A percentile compares a stretch with the other conserved stretches of the same genome.
Conservation (phyloP, 2,113 vertebrate genomes). For the Saimiri boliviensis region DNA sequence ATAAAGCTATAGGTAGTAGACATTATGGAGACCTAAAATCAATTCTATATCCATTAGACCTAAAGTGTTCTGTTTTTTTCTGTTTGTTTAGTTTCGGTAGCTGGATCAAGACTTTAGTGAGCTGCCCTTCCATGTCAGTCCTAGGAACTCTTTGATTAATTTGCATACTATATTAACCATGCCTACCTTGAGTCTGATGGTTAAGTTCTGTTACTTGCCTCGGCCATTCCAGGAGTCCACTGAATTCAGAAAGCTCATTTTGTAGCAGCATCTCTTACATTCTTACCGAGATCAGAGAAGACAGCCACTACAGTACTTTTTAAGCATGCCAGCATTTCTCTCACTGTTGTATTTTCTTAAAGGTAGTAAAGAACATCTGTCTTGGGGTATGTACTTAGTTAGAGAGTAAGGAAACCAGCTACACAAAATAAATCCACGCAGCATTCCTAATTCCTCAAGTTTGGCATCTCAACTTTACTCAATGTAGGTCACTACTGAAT, state of each 20-base stretch:
- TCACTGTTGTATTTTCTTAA: constrained; percentile 21
- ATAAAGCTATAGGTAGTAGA: not conserved
- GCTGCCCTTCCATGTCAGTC: not conserved
- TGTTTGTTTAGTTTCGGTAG: not conserved
- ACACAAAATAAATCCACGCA: constrained; percentile 2
- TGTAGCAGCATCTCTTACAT: constrained; percentile 15
- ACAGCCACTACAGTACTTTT: not conserved
- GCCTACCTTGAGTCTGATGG: not conserved
- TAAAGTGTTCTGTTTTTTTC: not conserved
- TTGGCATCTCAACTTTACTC: constrained; percentile 8
- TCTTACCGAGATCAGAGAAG: not conserved
- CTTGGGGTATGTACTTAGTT: not conserved
- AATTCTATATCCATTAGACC: not conserved
- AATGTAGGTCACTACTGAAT: not conserved
- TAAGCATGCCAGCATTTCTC: not conserved
- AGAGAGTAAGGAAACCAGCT: constrained; percentile 5
- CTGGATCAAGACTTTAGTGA: not conserved
- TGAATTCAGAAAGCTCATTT: not conserved
- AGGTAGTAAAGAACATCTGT: not conserved
- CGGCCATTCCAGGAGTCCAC: not conserved
- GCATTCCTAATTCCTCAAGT: not conserved
- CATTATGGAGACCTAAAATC: not conserved
- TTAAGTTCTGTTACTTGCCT: not conserved
- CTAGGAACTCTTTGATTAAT: not conserved
- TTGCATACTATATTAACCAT: not conserved